Evolutionary conservation across 2,888 invertebrate species (phyloP), one percentile per base, ranked within the genome.

Genomic region (Machimus atricapillus): DNA sequence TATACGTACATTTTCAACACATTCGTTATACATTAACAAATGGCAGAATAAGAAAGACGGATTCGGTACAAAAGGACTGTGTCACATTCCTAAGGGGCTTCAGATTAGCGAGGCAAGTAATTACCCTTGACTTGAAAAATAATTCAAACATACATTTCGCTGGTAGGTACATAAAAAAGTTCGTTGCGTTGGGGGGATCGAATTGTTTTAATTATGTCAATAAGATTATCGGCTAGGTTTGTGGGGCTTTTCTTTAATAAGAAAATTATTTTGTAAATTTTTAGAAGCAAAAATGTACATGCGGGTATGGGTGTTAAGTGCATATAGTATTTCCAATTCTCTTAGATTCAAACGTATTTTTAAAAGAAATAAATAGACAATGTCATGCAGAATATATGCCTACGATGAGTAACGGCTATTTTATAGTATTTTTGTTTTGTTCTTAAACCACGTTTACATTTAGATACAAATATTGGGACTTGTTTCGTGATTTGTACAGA

Each of bases 91-190:
- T 46, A 46, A 46, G 79, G 37, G 23, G 27, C 40, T 14, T 27
- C 14, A 46, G 23, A 46, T 46, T 46, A 79, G 12, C 79, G 52
- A 27, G 52, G n/a, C 16, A 23, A 27, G 27, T 79, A 79, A 79
- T 79, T 79, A 79, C 8, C 23, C 79, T 46, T 46, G 46, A 79
- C 78, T 40, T 79, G 31, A 31, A 79, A 43, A 79, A 52, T 79
- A 43, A 79, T 78, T 79, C 52, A 46, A 79, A 79, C 52, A 27
- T 31, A 46, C 2, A 52, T 79, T 79, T 46, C 27, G 27, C 27
- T 46, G 46, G 2, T 31, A 31, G 40, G 6, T 27, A n/a, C 23
- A 43, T 7, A 27, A 43, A 12, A 9, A 23, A 19, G 23, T 46
- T 79, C 12, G 73, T 1, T 2, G 19, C 46, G 79, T 43, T 46